Percentiles rank a stretch among this genome's conserved stretches.
phyloP scores from a whole-genome alignment of 2,888 invertebrate species.

The Callimorpha dominula region DNA sequence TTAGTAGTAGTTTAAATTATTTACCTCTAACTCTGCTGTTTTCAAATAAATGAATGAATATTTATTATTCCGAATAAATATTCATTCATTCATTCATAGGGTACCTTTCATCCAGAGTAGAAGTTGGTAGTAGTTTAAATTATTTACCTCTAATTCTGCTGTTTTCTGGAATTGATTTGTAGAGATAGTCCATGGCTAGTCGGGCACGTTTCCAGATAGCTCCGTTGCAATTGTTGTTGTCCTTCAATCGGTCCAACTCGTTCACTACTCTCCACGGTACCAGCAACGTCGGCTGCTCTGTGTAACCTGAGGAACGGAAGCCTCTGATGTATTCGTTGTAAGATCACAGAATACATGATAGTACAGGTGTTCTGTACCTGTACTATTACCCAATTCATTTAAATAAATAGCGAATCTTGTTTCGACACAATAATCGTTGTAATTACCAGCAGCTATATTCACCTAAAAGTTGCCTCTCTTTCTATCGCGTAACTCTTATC shows the following conservation, averaged over 20 bases:
- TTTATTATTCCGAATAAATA: too few relatives aligned
- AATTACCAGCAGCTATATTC: too few relatives aligned
- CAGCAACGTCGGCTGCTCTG: constrained; percentile 76
- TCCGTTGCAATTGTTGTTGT: constrained; percentile 77
- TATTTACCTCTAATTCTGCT: constrained; percentile 79
- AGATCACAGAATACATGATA: background rate
- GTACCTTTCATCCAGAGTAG: too few relatives aligned
- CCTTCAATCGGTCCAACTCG: constrained; percentile 87
- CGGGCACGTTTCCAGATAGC: constrained; percentile 75
- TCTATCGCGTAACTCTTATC: too few relatives aligned
- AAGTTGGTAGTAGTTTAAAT: too few relatives aligned
- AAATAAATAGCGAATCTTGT: too few relatives aligned
- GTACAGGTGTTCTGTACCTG: background rate
- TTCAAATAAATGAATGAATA: constrained; percentile 37
- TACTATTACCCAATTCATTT: too few relatives aligned
- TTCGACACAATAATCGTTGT: too few relatives aligned
- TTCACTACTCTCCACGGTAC: constrained; percentile 88
- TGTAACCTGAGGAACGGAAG: constrained; percentile 64
- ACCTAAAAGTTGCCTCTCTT: too few relatives aligned
- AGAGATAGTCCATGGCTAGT: constrained; percentile 85
- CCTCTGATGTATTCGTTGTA: background rate
- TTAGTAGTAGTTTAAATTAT: background rate
- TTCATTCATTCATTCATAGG: background rate
- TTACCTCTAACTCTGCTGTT: constrained; percentile 82
- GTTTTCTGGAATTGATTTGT: constrained; percentile 80